Evolutionary conservation across 2,888 invertebrate genomes (phyloP), one percentile per base, ranked within the genome.

Genomic region (Lasius fuliginosus): DNA sequence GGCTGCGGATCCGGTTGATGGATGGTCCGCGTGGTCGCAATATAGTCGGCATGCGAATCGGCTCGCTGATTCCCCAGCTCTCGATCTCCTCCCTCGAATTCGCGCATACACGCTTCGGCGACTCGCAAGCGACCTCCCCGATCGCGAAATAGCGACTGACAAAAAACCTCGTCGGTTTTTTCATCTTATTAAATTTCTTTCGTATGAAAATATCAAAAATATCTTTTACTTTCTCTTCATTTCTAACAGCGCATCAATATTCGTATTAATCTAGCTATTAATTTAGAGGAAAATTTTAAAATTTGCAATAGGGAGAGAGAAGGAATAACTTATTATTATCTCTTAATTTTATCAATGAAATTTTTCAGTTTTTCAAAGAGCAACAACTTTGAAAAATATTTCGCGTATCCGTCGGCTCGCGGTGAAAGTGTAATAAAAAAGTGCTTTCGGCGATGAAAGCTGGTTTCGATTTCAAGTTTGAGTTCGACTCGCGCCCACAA

Each of bases 1-100:
- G 85, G 65, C 81, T 68, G 9, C 69, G 90, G n/a, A 90, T 86
- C 90, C 84, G 75, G 87, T 89, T 90, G 90, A 90, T 91, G 91
- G 87, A 90, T 90, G 87, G 64, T 87, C 69, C 82, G 60, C 84
- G 53, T 53, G 71, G 36, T 30, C 33, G 69, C 64, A 60, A 71
- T 82, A 82, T 58, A 62, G 62, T 71, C 62, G 56, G 60, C 27
- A 82, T 82, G 81, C 42, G 81, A 65, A 82, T 81, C 77, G 42
- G 4, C 15, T 65, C 23, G 62, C 49, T 62, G 64, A 40, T 56
- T 65, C 36, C 33, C 68, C 30, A 62, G 56, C 46, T 60, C 58
- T 77, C 56, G 56, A 77, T 77, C 53, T 58, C 42, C 30, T 42
- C 23, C 33, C 18, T 36, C 53, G 27, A 49, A 77, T 82, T 82